phyloP scores from a whole-genome alignment of 1,140 invertebrate genomes.

The Pogonus chalceus region DNA sequence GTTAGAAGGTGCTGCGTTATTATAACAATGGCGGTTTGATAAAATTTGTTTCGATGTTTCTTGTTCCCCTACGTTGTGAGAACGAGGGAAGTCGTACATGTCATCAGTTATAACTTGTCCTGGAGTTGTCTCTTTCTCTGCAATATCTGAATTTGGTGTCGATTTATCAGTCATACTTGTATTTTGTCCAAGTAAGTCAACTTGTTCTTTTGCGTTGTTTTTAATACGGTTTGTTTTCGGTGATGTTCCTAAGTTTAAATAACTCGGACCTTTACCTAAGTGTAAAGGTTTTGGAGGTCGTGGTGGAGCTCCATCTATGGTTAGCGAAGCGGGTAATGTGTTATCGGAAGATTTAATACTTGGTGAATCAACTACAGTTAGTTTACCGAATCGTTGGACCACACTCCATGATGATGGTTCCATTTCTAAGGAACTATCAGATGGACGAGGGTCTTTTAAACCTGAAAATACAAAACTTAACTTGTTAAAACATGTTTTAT shows the following conservation, averaged over 20 bases:
- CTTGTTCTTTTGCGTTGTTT: no score
- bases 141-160: background rate
- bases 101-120: constrained; percentile 41
- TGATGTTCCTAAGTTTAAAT: constrained; percentile 39
- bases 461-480: background rate
- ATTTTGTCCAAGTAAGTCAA: no score
- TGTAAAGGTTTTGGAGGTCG: constrained; percentile 67
- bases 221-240: background rate
- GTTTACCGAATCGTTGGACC: constrained; percentile 44
- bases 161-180: no score
- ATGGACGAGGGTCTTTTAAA: constrained; percentile 31
- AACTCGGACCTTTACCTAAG: constrained; percentile 40
- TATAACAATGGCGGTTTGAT: constrained; percentile 49
- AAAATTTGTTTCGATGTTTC: constrained; percentile 25
- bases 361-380: constrained; percentile 34
- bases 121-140: background rate
- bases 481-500: background rate
- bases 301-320: constrained; percentile 50
- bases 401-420: constrained; percentile 48
- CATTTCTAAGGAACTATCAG: constrained; percentile 43
- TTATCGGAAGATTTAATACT: constrained; percentile 2
- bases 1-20: constrained; percentile 54
- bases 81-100: constrained; percentile 62
- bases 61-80: constrained; percentile 40
- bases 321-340: no score